Evolutionary conservation across 2,113 vertebrate species (phyloP).

Genomic region (Callaeas wilsoni): DNA sequence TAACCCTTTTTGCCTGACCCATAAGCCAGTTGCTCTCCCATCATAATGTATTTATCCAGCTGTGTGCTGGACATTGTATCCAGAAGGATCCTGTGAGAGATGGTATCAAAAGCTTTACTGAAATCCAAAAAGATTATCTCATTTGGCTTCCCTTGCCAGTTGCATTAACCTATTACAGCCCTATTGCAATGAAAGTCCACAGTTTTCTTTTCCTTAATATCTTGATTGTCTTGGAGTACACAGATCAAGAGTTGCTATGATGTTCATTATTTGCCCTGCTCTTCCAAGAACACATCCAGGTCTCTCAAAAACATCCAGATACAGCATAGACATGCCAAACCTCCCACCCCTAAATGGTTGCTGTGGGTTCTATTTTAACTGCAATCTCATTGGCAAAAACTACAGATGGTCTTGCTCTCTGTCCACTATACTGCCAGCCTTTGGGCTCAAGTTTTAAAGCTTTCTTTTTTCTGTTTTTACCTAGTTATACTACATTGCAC

Average conservation of each 20-base stretch:
- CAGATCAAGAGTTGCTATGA: not conserved
- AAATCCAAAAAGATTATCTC: not conserved
- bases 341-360: not conserved
- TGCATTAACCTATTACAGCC: not conserved
- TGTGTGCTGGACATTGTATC: not conserved
- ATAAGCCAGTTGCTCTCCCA: not conserved
- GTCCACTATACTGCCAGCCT: not conserved
- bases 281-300: not conserved
- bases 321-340: not conserved
- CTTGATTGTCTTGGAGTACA: not conserved
- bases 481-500: not conserved
- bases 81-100: not conserved
- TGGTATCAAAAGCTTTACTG: not conserved
- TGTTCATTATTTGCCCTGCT: not conserved
- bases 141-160: not conserved
- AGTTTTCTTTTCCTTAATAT: not conserved
- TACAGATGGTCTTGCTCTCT: not conserved
- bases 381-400: not conserved
- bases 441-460: not conserved
- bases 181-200: not conserved
- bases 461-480: not conserved
- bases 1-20: not conserved
- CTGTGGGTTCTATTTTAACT: not conserved
- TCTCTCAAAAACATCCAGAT: not conserved
- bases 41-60: rapidly evolving